Evolutionary conservation across 2,888 invertebrate genomes (phyloP).

Genomic region (Aleiodes alternator): DNA sequence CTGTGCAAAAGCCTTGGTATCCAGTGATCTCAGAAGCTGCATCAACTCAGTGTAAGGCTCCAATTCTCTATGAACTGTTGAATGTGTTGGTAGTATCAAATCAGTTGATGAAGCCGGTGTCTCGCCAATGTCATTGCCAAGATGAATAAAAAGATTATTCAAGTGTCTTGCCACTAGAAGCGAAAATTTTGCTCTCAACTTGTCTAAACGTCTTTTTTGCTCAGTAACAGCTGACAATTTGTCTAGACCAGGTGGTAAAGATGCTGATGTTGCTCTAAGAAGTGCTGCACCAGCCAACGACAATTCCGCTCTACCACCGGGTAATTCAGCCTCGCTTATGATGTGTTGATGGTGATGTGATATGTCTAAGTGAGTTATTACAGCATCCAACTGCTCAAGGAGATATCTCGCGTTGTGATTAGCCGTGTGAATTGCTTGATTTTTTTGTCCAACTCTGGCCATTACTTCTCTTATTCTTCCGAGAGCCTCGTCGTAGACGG

Average conservation of each 20-base stretch:
- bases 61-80: constrained; percentile 89
- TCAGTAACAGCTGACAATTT: constrained; percentile 86
- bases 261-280: constrained; percentile 82
- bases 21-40: constrained; percentile 93
- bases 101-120: constrained; percentile 74
- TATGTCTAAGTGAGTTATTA: constrained; percentile 86
- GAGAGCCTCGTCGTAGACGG: constrained; percentile 87
- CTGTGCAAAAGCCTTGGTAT: constrained; percentile 87
- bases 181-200: constrained; percentile 87
- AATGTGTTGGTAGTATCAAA: constrained; percentile 85
- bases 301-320: constrained; percentile 80
- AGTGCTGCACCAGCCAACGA: constrained; percentile 85
- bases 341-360: constrained; percentile 82
- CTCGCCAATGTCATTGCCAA: constrained; percentile 86
- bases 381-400: constrained; percentile 85
- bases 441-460: constrained; percentile 94
- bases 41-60: constrained; percentile 92
- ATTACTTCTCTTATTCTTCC: constrained; percentile 91
- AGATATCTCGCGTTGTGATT: constrained; percentile 90
- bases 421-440: constrained; percentile 89
- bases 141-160: constrained; percentile 95
- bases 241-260: constrained; percentile 69
- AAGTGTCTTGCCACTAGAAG: constrained; percentile 91
- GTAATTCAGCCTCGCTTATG: constrained; percentile 84
- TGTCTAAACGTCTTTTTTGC: constrained; percentile 86